Evolutionary conservation across 2,888 invertebrate genomes (phyloP).

Genomic region (Andrena trimmerana): DNA sequence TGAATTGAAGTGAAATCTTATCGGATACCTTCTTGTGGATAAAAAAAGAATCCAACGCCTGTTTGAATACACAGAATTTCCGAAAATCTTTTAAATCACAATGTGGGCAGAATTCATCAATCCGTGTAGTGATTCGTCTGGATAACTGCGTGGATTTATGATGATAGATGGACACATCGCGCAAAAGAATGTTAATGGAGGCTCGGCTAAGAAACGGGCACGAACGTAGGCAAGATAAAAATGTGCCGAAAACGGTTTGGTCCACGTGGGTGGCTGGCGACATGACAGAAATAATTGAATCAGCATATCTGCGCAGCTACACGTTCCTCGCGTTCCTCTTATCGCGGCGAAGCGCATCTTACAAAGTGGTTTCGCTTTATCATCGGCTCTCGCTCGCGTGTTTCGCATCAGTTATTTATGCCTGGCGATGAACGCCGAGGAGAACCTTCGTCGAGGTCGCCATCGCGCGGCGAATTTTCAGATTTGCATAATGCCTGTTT

Average conservation of each 20-base stretch:
- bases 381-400: conserved; percentile 61
- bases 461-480: conserved; percentile 43
- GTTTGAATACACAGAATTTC: background rate
- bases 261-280: conserved; percentile 43
- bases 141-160: background rate
- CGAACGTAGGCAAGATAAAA: background rate
- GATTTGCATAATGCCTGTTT: conserved; percentile 44
- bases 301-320: conserved; percentile 47
- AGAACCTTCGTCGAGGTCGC: conserved; percentile 29
- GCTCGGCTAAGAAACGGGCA: too few relatives aligned
- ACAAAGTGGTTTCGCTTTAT: conserved; percentile 62
- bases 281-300: conserved; percentile 61
- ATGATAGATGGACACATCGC: background rate
- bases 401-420: conserved; percentile 57
- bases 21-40: too few relatives aligned
- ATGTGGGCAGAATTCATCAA: too few relatives aligned
- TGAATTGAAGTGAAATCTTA: too few relatives aligned
- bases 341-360: conserved; percentile 58
- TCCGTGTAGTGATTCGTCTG: background rate
- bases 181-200: background rate
- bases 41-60: too few relatives aligned
- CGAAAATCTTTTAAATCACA: background rate
- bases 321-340: conserved; percentile 55
- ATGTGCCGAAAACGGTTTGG: conserved; percentile 12
- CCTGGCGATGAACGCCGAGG: conserved; percentile 28